Evolutionary conservation across 2,888 invertebrate genomes (phyloP).

Genomic region (Calephelis perditalis): DNA sequence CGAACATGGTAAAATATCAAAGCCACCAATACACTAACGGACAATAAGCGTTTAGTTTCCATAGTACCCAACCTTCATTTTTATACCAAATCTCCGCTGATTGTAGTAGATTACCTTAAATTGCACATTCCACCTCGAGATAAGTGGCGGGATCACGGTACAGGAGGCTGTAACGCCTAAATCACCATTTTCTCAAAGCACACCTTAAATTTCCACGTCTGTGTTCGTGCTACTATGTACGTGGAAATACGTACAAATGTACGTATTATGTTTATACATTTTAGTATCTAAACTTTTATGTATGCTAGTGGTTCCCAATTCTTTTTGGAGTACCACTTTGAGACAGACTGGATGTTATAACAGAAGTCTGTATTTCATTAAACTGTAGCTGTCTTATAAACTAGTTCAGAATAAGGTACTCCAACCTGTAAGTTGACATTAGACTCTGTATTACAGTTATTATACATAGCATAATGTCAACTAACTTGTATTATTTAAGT

Average conservation of each 20-base stretch:
- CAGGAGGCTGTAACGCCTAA: slow-evolving; percentile 2
- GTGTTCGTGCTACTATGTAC: slow-evolving; percentile 3
- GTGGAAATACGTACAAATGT: background rate
- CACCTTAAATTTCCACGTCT: slow-evolving; percentile 7
- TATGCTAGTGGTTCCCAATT: too few relatives aligned
- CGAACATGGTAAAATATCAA: too few relatives aligned
- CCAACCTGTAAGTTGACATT: too few relatives aligned
- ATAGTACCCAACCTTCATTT: slow-evolving; percentile 1
- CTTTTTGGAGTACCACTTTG: too few relatives aligned
- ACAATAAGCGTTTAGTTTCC: background rate
- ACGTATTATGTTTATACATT: background rate
- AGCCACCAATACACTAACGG: too few relatives aligned
- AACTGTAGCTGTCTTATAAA: too few relatives aligned
- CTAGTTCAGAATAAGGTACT: too few relatives aligned
- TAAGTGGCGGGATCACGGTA: slow-evolving; percentile 7
- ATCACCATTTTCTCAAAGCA: slow-evolving; percentile 7
- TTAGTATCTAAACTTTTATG: background rate
- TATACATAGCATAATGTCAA: too few relatives aligned
- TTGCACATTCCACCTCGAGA: background rate
- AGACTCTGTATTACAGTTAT: too few relatives aligned
- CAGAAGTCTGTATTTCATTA: too few relatives aligned
- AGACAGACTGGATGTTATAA: too few relatives aligned
- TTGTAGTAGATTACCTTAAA: slow-evolving; percentile 5
- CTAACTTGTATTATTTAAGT: too few relatives aligned
- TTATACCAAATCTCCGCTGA: background rate